These are phyloP conservation scores for Drosophila prolongata DNA, from an alignment of 2,888 invertebrate genomes.

Conservation along the genomic window DNA sequence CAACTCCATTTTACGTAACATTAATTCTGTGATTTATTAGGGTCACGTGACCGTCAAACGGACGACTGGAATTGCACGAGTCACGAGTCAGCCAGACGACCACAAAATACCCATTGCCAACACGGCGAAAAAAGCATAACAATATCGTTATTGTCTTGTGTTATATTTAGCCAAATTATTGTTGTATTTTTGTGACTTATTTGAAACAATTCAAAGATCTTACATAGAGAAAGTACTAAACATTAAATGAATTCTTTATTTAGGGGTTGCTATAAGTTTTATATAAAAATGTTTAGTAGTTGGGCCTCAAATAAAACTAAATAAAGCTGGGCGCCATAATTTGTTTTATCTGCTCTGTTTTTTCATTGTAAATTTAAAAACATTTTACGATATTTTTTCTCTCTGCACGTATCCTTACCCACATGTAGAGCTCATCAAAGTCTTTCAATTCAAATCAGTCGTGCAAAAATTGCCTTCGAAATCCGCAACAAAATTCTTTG, in stretches of 20 bases:
- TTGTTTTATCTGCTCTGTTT: too few species aligned
- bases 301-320: too few species aligned
- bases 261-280: too few species aligned
- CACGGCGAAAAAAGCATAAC: conserved; percentile 28
- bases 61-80: conserved; percentile 74
- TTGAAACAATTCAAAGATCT: too few species aligned
- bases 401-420: conserved; percentile 7
- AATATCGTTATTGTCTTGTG: neutral
- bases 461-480: conserved; percentile 40
- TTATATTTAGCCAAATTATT: too few species aligned
- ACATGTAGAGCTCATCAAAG: conserved; percentile 37
- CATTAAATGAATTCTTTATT: too few species aligned
- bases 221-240: too few species aligned
- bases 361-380: too few species aligned
- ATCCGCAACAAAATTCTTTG: conserved; percentile 33
- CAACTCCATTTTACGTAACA: conserved; percentile 85
- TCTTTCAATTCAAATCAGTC: conserved; percentile 48
- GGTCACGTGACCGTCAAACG: conserved; percentile 85
- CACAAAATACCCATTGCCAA: conserved; percentile 37
- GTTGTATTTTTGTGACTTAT: too few species aligned
- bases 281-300: too few species aligned
- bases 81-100: conserved; percentile 63
- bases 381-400: neutral
- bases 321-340: too few species aligned
- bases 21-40: conserved; percentile 85